Conservation (phyloP, 2,888 invertebrate genomes). For the Hofmannophila pseudospretella region DNA sequence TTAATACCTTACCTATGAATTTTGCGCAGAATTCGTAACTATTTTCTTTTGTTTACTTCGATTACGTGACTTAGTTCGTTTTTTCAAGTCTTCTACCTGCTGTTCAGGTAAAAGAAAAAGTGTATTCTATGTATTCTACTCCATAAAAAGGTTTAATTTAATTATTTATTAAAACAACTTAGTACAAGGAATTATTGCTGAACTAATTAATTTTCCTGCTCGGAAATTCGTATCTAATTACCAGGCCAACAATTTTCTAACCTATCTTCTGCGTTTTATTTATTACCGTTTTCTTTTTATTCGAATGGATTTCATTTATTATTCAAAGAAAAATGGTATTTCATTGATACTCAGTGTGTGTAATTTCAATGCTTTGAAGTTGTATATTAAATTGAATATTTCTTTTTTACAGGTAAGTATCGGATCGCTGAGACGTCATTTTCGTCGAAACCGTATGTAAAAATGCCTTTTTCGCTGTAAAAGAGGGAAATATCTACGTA, state of each 20-base stretch:
- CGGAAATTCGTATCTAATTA: too few relatives aligned
- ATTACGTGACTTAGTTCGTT: too few relatives aligned
- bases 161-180: too few relatives aligned
- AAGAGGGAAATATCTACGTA: neutral
- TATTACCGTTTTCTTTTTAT: neutral
- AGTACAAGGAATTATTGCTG: too few relatives aligned
- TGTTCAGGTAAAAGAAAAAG: too few relatives aligned
- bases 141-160: too few relatives aligned
- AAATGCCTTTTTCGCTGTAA: constrained; percentile 4
- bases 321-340: too few relatives aligned
- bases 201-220: too few relatives aligned
- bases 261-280: neutral
- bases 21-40: constrained; percentile 9
- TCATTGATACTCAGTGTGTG: neutral
- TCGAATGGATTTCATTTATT: neutral
- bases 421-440: constrained; percentile 12
- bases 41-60: too few relatives aligned
- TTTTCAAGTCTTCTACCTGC: too few relatives aligned
- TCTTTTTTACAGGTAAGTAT: constrained; percentile 58
- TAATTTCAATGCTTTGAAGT: neutral
- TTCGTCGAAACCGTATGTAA: constrained; percentile 10
- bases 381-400: constrained; percentile 6
- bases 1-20: constrained; percentile 33
- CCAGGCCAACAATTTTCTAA: neutral
- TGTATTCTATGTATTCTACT: too few relatives aligned